phyloP scores from a whole-genome alignment of 1,140 invertebrate species.

The Melipona quadrifasciata region DNA sequence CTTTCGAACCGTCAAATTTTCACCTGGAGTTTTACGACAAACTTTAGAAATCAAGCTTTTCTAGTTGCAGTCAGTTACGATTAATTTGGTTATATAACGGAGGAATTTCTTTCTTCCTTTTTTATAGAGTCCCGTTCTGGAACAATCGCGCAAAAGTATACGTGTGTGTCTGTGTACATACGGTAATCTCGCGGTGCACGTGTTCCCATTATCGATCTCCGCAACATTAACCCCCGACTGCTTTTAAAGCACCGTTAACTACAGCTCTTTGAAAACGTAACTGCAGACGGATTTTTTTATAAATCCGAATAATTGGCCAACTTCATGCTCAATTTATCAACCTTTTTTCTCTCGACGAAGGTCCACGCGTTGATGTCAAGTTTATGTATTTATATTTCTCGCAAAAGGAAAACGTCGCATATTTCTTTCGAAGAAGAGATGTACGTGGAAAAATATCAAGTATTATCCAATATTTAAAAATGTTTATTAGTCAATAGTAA shows the following conservation, averaged over 20 bases:
- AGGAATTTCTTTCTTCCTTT: no score
- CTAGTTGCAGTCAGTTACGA: no score
- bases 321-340: not conserved
- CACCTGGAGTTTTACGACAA: not conserved
- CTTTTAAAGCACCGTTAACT: constrained; percentile 53
- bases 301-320: not conserved
- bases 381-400: no score
- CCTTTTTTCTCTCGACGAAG: not conserved
- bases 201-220: constrained; percentile 53
- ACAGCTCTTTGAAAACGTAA: constrained; percentile 28
- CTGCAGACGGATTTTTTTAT: not conserved
- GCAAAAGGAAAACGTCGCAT: no score
- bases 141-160: no score
- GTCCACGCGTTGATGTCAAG: no score
- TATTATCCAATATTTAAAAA: no score
- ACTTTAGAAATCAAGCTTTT: not conserved
- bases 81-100: no score
- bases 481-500: no score
- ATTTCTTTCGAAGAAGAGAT: no score
- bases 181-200: constrained; percentile 34
- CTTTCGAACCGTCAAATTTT: not conserved
- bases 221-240: constrained; percentile 50
- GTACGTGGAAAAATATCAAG: no score
- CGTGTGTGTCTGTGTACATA: not conserved
- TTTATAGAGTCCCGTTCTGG: no score